Evolutionary conservation across 1,140 invertebrate genomes (phyloP).

Genomic region (Maniola jurtina): DNA sequence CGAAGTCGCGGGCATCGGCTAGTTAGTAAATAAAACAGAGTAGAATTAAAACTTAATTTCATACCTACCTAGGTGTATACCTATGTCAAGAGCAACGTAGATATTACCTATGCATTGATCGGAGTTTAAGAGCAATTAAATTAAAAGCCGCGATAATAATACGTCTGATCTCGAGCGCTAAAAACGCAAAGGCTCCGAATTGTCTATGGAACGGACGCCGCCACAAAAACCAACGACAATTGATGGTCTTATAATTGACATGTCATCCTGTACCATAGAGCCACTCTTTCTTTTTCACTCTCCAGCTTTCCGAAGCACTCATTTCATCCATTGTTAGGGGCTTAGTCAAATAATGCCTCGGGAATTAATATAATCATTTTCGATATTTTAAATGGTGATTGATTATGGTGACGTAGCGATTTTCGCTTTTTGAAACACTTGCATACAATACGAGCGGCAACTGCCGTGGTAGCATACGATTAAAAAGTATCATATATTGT

Average conservation of each 20-base stretch:
- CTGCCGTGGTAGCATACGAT: not conserved
- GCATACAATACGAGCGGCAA: constrained; percentile 8
- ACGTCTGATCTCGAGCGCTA: constrained; percentile 4
- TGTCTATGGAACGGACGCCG: constrained; percentile 43
- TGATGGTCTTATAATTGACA: constrained; percentile 71
- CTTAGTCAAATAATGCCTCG: constrained; percentile 71
- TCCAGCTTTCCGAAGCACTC: constrained; percentile 52
- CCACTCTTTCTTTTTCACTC: constrained; percentile 48
- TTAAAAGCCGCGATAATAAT: constrained; percentile 6
- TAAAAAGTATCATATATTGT: constrained; percentile 34
- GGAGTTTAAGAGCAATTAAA: constrained; percentile 2
- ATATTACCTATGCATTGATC: too few species aligned
- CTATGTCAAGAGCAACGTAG: too few species aligned
- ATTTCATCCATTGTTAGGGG: constrained; percentile 61
- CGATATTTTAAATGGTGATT: constrained; percentile 74
- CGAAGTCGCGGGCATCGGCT: too few species aligned
- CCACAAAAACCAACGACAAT: constrained; percentile 45
- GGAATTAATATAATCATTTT: constrained; percentile 76
- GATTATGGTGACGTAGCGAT: constrained; percentile 67
- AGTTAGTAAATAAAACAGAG: too few species aligned
- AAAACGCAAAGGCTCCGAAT: constrained; percentile 49
- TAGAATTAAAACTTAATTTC: too few species aligned
- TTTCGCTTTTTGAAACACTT: constrained; percentile 27
- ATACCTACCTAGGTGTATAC: too few species aligned
- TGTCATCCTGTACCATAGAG: constrained; percentile 55